phyloP scores from a whole-genome alignment of 2,888 invertebrate genomes.

The Netelia virgata region DNA sequence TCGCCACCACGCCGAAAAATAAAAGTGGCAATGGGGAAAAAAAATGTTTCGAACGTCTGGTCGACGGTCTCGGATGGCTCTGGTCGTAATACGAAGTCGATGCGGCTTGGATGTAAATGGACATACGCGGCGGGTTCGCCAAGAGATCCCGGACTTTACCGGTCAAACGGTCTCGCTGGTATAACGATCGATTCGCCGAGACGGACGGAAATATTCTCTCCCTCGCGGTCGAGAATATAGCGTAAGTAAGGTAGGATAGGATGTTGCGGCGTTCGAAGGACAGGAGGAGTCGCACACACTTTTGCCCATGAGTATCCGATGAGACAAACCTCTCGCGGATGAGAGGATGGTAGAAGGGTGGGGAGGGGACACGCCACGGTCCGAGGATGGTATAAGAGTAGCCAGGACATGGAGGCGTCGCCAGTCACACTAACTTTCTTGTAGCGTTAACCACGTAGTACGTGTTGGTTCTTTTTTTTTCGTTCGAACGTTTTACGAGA shows the following conservation, averaged over 20 bases:
- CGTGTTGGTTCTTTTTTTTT: slow-evolving; percentile 54
- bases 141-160: slow-evolving; percentile 2
- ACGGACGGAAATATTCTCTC: slow-evolving; percentile 22
- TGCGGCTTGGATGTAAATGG: slow-evolving; percentile 3
- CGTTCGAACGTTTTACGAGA: slow-evolving; percentile 14
- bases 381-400: slow-evolving; percentile 83
- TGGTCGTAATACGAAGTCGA: slow-evolving; percentile 33
- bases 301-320: slow-evolving; percentile 51
- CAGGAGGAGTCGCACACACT: slow-evolving; percentile 62
- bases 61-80: slow-evolving; percentile 13
- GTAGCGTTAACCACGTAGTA: slow-evolving; percentile 72
- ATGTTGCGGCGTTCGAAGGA: slow-evolving; percentile 66
- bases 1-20: background rate
- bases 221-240: slow-evolving; percentile 34
- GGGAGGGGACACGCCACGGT: slow-evolving; percentile 72
- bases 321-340: slow-evolving; percentile 35
- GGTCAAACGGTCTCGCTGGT: background rate
- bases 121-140: slow-evolving; percentile 28
- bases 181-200: background rate
- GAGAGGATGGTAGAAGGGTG: slow-evolving; percentile 29
- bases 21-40: background rate
- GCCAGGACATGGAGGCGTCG: slow-evolving; percentile 83
- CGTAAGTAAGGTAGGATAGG: slow-evolving; percentile 62
- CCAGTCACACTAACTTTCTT: slow-evolving; percentile 84
- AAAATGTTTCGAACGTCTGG: background rate